These are phyloP conservation scores for Syngnathus scovelli DNA, from an alignment of 2,113 vertebrate species.

Conservation along the genomic window DNA sequence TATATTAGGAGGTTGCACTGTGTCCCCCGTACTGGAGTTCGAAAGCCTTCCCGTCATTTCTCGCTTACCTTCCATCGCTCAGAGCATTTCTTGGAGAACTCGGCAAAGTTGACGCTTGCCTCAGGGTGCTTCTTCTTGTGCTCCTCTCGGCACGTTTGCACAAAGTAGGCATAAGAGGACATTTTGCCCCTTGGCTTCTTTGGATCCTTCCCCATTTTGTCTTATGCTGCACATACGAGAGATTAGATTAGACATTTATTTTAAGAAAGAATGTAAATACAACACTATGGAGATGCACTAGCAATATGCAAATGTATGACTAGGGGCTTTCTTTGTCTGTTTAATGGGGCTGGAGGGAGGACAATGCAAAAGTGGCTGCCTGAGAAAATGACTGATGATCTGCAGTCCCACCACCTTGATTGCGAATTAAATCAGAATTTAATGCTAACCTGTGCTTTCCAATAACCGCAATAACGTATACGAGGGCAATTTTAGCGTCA, in stretches of 20 bases:
- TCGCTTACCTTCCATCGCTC: conserved; percentile 88
- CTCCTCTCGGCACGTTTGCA: conserved; percentile 93
- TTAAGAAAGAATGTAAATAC: not conserved
- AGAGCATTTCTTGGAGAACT: conserved; percentile 95
- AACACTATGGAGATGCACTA: not conserved
- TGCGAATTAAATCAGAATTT: conserved; percentile 1
- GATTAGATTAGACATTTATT: not conserved
- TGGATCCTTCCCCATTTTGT: conserved; percentile 91
- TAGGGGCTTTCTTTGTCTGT: conserved; percentile 47
- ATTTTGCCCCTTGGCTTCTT: conserved; percentile 94
- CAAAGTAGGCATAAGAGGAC: conserved; percentile 96
- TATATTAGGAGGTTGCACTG: not conserved
- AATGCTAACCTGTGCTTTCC: too few species aligned
- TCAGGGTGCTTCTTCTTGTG: conserved; percentile 98
- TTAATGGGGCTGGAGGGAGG: conserved; percentile 39
- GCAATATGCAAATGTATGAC: conserved; percentile 19
- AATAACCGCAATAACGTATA: not conserved
- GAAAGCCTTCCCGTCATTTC: too few species aligned
- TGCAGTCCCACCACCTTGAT: conserved; percentile 28
- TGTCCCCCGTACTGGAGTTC: too few species aligned
- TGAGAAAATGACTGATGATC: conserved; percentile 47
- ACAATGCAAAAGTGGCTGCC: conserved; percentile 22
- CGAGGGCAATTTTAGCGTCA: not conserved
- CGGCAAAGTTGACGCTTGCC: conserved; percentile 86
- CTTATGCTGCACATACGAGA: conserved; percentile 33